A percentile compares a stretch with the other conserved stretches of the same genome.
These are phyloP conservation scores for Tenthredo mesomela DNA, from an alignment of 2,888 invertebrate species.

Conservation along the genomic window DNA sequence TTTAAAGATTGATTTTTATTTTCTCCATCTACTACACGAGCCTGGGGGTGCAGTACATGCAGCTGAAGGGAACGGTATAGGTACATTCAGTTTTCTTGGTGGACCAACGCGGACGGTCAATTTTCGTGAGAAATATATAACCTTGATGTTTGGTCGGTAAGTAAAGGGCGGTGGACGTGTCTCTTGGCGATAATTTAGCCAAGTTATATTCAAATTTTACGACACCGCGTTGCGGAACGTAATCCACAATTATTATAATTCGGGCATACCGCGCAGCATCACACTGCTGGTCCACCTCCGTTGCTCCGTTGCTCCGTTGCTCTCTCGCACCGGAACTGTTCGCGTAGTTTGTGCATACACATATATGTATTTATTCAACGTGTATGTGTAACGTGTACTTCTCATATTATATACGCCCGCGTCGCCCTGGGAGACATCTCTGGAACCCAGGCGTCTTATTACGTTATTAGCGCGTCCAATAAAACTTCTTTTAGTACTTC, in stretches of 20 bases:
- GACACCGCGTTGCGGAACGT: conserved; percentile 39
- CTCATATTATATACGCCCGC: conserved; percentile 44
- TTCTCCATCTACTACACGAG: background rate
- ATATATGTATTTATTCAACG: background rate
- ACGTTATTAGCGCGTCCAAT: conserved; percentile 70
- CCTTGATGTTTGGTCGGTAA: background rate
- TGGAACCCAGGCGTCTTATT: conserved; percentile 58
- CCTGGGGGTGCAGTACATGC: background rate
- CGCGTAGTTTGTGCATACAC: background rate
- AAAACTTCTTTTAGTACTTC: conserved; percentile 70
- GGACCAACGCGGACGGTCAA: background rate
- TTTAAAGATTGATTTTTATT: background rate
- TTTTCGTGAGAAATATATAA: conserved; percentile 20
- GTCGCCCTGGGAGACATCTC: conserved; percentile 52
- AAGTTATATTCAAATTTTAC: conserved; percentile 51
- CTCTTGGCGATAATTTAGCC: conserved; percentile 46
- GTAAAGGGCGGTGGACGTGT: conserved; percentile 29
- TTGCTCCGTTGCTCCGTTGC: background rate
- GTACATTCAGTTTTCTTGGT: background rate
- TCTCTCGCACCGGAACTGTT: conserved; percentile 37
- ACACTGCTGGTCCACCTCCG: background rate
- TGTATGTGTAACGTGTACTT: background rate
- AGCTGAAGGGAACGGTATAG: background rate
- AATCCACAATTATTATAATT: conserved; percentile 52
- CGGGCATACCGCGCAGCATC: conserved; percentile 23